phyloP scores from a whole-genome alignment of 2,888 invertebrate species.

The Lamellibrachia satsuma region DNA sequence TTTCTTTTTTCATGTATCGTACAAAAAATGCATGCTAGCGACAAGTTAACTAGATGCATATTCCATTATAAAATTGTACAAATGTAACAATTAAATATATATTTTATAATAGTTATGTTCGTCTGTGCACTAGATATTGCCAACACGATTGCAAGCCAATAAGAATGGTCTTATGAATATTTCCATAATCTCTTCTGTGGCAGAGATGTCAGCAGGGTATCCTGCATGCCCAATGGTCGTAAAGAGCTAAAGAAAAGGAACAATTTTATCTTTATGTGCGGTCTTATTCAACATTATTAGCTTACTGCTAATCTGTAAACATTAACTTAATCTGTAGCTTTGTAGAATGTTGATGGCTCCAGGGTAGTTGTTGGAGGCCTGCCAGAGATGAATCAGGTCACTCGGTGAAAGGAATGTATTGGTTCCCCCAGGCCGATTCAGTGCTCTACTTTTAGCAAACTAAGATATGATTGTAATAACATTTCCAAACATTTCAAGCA shows the following conservation, averaged over 20 bases:
- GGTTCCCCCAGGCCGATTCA: not conserved
- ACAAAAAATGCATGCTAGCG: no score
- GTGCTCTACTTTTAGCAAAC: not conserved
- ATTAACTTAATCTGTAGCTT: not conserved
- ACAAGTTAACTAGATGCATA: no score
- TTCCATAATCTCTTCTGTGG: not conserved
- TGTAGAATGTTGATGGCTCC: conserved; percentile 2
- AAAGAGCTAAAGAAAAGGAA: no score
- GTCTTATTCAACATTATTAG: not conserved
- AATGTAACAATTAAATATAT: not conserved
- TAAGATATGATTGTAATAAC: not conserved
- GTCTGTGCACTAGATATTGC: not conserved
- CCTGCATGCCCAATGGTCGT: not conserved
- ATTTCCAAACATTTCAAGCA: not conserved
- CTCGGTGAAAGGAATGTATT: not conserved
- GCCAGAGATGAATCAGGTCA: not conserved
- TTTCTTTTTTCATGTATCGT: no score
- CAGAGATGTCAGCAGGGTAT: not conserved
- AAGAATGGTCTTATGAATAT: not conserved
- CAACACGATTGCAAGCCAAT: not conserved
- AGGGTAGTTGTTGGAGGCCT: not conserved
- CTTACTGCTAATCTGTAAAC: no score
- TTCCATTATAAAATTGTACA: not conserved
- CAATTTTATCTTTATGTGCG: no score
- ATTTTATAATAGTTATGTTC: not conserved